Percentiles rank a stretch among this genome's conserved stretches.
These are phyloP conservation scores for Urocitellus parryii DNA, from an alignment of 2,113 vertebrate genomes.

Conservation along the genomic window DNA sequence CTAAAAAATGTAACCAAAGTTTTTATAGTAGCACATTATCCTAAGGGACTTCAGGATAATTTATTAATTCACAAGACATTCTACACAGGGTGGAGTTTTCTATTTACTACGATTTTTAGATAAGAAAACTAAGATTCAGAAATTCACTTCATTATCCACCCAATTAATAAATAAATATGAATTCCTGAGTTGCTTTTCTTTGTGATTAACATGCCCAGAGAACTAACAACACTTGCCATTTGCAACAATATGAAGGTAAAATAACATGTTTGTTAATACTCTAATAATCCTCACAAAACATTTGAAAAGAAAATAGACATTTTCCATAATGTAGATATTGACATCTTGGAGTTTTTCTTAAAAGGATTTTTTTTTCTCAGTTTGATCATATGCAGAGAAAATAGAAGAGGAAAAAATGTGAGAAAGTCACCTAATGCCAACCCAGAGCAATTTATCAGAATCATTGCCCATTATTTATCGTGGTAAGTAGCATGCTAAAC, in stretches of 20 bases:
- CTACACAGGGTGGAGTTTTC: not conserved
- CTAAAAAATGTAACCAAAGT: not conserved
- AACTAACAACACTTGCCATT: not conserved
- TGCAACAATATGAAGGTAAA: not conserved
- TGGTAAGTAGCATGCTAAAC: not conserved
- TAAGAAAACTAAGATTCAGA: not conserved
- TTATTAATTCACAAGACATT: slow-evolving; percentile 6
- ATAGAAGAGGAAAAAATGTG: not conserved
- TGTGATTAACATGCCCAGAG: not conserved
- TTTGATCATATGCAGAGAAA: slow-evolving; percentile 41
- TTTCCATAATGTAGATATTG: not conserved
- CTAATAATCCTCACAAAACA: not conserved
- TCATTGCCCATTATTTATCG: not conserved
- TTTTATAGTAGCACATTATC: not conserved
- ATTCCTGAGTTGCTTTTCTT: slow-evolving; percentile 7
- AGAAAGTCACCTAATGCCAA: not conserved
- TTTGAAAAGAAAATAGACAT: not conserved
- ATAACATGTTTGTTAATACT: not conserved
- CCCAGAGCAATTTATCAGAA: not conserved
- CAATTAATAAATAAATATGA: not conserved
- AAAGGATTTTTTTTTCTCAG: not conserved
- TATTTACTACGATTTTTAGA: not conserved
- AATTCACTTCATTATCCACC: not conserved
- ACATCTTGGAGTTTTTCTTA: not conserved
- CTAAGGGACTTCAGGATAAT: not conserved